phyloP scores from a whole-genome alignment of 2,113 vertebrate genomes.

The Neodontobutis hainanensis region DNA sequence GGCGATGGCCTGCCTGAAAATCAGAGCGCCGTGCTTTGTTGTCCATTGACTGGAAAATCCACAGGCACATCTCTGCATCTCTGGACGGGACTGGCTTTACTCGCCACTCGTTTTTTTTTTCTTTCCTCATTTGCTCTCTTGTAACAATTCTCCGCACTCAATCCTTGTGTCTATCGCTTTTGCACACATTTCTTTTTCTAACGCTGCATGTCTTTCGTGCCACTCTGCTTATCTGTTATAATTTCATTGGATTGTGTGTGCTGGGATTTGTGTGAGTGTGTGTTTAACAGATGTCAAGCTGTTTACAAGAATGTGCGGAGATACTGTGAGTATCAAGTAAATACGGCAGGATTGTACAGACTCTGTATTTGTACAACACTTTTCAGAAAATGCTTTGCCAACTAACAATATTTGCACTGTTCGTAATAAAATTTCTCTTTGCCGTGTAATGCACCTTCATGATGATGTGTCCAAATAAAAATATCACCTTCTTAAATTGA shows the following conservation, averaged over 20 bases:
- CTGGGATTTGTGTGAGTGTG: conserved; percentile 9
- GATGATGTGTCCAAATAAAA: conserved; percentile 19
- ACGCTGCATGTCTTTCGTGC: neutral
- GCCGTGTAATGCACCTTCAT: neutral
- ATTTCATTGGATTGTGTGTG: conserved; percentile 19
- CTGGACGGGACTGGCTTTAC: neutral
- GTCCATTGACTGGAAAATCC: conserved; percentile 45
- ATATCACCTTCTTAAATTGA: too few species aligned
- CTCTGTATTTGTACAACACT: neutral
- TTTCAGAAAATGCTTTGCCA: conserved; percentile 1
- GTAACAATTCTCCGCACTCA: neutral
- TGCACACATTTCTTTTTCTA: neutral
- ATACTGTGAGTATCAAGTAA: conserved; percentile 25
- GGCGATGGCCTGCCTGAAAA: conserved; percentile 40
- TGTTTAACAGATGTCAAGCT: conserved; percentile 18
- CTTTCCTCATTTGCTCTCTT: conserved; percentile 6
- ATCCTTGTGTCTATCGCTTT: conserved; percentile 11
- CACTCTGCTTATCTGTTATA: conserved; percentile 28
- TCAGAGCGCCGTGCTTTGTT: conserved; percentile 33
- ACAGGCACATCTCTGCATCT: conserved; percentile 29
- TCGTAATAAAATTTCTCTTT: neutral
- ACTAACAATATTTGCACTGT: conserved; percentile 8
- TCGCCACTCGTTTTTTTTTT: neutral
- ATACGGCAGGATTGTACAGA: neutral
- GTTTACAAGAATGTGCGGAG: conserved; percentile 29